Percentiles rank a stretch among this genome's conserved stretches.
Evolutionary conservation across 1,140 invertebrate genomes (phyloP).

Genomic region (Lutraria rhynchaena): DNA sequence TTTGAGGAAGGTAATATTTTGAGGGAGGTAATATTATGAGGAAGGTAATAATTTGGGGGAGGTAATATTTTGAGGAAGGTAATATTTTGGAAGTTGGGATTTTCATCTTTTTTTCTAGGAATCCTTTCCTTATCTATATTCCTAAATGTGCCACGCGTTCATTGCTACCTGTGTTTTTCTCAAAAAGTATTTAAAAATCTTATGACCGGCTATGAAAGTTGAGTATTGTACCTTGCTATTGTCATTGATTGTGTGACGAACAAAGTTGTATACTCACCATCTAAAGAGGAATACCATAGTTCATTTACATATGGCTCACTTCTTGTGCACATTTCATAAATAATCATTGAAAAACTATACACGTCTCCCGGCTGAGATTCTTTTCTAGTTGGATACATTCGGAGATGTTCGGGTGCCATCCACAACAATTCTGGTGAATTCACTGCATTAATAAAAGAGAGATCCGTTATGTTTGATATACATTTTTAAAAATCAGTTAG

Average conservation of each 20-base stretch:
- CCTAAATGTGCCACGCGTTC: no score
- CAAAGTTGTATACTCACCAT: constrained; percentile 5
- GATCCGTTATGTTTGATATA: neutral
- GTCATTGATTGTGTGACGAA: neutral
- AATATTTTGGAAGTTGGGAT: no score
- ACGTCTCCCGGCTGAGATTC: constrained; percentile 96
- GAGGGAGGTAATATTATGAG: no score
- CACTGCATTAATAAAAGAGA: neutral
- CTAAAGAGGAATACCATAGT: neutral
- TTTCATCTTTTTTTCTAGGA: no score
- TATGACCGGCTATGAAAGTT: no score
- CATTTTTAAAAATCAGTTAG: neutral
- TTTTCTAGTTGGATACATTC: constrained; percentile 76
- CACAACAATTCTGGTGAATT: constrained; percentile 86
- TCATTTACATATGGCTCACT: constrained; percentile 91
- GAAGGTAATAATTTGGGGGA: no score
- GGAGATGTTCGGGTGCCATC: constrained; percentile 95
- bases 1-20: no score
- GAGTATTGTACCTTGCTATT: neutral
- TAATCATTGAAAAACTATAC: constrained; percentile 97
- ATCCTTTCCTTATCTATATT: no score
- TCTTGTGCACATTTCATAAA: constrained; percentile 96
- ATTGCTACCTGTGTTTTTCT: neutral
- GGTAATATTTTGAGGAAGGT: no score
- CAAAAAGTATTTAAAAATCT: neutral